Evolutionary conservation across 2,113 vertebrate species (phyloP).

Genomic region (Herpetotheres cachinnans): DNA sequence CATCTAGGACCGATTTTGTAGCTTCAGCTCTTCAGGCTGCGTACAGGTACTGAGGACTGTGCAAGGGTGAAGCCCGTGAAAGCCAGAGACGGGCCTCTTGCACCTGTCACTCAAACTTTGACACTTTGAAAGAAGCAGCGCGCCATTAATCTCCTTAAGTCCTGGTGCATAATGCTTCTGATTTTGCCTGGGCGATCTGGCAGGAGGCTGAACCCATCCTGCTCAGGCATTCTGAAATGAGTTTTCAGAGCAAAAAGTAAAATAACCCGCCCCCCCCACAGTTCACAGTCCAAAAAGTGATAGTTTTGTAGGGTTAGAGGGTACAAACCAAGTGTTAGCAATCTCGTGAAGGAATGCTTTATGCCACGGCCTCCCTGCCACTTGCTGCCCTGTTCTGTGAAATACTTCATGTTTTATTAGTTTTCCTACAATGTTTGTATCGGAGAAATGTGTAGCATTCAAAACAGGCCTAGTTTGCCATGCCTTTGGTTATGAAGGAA

Average conservation of each 20-base stretch:
- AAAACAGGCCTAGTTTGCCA: fast-evolving
- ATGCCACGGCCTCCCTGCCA: fast-evolving
- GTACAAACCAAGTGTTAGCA: not conserved
- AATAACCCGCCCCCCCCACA: fast-evolving
- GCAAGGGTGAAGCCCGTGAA: not conserved
- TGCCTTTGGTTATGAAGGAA: not conserved
- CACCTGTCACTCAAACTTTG: not conserved
- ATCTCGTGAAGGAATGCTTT: not conserved
- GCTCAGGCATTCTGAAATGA: not conserved
- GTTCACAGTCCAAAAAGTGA: not conserved
- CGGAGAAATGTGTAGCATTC: not conserved
- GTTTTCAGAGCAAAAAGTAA: not conserved
- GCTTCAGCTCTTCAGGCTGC: not conserved
- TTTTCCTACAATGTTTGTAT: not conserved
- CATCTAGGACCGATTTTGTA: not conserved
- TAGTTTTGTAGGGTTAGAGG: not conserved
- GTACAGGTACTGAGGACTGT: not conserved
- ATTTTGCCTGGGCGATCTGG: not conserved
- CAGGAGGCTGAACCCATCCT: not conserved
- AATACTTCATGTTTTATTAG: not conserved
- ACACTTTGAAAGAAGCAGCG: not conserved
- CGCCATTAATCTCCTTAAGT: not conserved
- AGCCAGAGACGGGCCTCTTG: not conserved
- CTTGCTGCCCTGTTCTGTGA: not conserved
- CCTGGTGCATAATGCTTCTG: not conserved